Evolutionary conservation across 2,888 invertebrate species (phyloP), one percentile per base, ranked within the genome.

Genomic region (Drosophila antonietae): DNA sequence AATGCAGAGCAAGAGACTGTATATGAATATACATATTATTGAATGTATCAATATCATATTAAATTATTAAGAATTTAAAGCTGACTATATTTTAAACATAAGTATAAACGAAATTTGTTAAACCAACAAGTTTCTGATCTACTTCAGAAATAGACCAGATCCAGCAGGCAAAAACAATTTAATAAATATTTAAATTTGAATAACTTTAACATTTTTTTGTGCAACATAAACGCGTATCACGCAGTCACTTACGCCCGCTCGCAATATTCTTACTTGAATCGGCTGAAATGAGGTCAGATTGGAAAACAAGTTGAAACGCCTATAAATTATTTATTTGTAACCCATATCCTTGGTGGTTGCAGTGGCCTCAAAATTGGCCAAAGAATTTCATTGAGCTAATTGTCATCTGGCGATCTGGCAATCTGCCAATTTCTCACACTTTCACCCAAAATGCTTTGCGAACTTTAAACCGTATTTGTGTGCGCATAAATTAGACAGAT

Each of bases 261-360:
- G 33, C 0, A 2, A 51, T 18, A 18, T 18, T 33, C 31, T 33
- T 31, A 1, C 33, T 49, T 7, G 12, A 33, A 18, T 33, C 14
- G 1, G 15, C 20, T 1, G 44, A 20, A 78, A 78, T 57, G 64
- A 56, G 84, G 71, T 73, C 81, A 81, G 41, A 39, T n/a, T 65
- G 47, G 41, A 39, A 65, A 76, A 83, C 77, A 63, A 76, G 89
- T 79, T 77, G 69, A 18, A 20, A 31, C 58, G 67, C 60, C 67
- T 53, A 79, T 62, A 68, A 68, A 70, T 61, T 83, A 43, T 23
- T 60, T 43, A 64, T 56, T 56, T 59, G 14, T 15, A 63, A 33
- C 47, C 28, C 62, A 46, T 57, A 84, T 82, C 87, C 77, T 88
- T 74, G 70, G n/a, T 72, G 66, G 70, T 68, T 74, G 56, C 73